Evolutionary conservation across 2,113 vertebrate species (phyloP).

Genomic region (Colaptes auratus): DNA sequence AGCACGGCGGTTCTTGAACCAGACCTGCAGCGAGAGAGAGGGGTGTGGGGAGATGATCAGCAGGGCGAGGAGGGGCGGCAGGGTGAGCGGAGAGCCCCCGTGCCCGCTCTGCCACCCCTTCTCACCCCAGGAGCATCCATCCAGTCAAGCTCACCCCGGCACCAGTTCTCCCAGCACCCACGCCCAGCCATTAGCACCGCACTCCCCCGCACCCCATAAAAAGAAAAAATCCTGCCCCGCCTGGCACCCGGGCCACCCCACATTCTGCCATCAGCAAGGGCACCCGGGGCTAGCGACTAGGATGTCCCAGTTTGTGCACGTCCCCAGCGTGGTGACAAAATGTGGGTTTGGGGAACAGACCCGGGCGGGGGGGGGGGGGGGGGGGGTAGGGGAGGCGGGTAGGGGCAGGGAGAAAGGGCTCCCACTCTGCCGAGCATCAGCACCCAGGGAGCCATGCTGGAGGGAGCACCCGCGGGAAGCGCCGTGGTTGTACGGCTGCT

Average conservation of each 20-base stretch:
- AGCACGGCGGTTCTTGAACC: slow-evolving; percentile 99
- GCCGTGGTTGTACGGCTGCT: fast-evolving
- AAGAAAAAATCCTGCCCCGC: neutral
- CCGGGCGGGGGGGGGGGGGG: fast-evolving
- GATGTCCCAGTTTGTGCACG: neutral
- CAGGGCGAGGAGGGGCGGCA: fast-evolving
- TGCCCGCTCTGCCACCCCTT: neutral
- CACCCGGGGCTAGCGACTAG: fast-evolving
- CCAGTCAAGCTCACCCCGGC: neutral
- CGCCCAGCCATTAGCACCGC: neutral
- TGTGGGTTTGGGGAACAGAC: neutral
- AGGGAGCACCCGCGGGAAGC: neutral
- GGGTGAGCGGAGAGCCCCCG: neutral
- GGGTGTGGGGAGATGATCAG: neutral
- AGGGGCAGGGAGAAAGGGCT: neutral
- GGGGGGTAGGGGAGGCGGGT: fast-evolving
- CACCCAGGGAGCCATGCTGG: neutral
- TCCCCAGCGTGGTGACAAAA: fast-evolving
- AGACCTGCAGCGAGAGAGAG: slow-evolving; percentile 80
- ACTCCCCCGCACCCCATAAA: neutral
- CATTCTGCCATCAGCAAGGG: neutral
- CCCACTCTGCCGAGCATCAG: fast-evolving
- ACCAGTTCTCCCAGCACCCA: neutral
- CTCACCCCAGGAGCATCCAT: neutral
- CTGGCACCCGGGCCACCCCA: neutral